These are phyloP conservation scores for Sebastes hopkinsi DNA, from an alignment of 2,797 vertebrate species.

Conservation along the genomic window DNA sequence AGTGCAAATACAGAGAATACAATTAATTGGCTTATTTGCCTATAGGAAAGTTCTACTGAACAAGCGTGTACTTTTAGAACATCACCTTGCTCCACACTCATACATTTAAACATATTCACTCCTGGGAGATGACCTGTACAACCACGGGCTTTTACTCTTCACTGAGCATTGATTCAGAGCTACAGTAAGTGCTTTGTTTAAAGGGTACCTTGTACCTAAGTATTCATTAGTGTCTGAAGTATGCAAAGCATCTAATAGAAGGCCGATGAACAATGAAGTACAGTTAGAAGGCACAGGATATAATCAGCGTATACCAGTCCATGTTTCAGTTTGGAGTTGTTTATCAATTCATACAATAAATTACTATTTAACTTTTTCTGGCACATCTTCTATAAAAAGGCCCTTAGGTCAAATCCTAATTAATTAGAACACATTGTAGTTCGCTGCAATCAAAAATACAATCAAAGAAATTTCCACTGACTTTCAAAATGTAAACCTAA, in stretches of 20 bases:
- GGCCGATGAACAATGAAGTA: background rate
- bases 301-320: background rate
- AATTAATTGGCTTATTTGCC: background rate
- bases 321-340: background rate
- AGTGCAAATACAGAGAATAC: background rate
- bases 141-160: slow-evolving; percentile 17
- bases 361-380: background rate
- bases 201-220: background rate
- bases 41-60: background rate
- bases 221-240: background rate
- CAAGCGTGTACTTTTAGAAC: background rate
- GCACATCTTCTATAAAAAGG: background rate
- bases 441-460: background rate
- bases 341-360: background rate
- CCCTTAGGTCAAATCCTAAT: background rate
- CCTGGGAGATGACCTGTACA: slow-evolving; percentile 8
- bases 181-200: slow-evolving; percentile 18
- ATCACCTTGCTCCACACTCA: background rate
- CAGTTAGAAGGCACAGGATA: background rate
- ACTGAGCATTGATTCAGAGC: slow-evolving; percentile 12
- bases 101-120: slow-evolving; percentile 18
- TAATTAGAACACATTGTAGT: background rate
- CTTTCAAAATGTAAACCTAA: background rate
- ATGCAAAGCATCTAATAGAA: background rate
- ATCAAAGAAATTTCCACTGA: background rate